Percentiles rank a stretch among this genome's conserved stretches.
phyloP scores from a whole-genome alignment of 2,888 invertebrate genomes.

The Euphydryas editha region DNA sequence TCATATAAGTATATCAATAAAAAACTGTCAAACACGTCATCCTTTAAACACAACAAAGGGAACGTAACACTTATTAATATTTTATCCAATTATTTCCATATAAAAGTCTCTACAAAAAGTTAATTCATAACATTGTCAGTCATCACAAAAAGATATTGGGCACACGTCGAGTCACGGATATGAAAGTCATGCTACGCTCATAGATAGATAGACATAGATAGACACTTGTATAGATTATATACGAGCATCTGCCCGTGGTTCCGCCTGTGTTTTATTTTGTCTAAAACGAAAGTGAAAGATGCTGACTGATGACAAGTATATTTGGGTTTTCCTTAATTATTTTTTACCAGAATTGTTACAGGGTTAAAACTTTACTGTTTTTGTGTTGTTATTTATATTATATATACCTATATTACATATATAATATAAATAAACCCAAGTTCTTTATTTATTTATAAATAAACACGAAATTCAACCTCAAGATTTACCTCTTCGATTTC shows the following conservation, averaged over 20 bases:
- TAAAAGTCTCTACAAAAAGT: constrained; percentile 62
- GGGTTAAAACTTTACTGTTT: too few species aligned
- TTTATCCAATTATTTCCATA: constrained; percentile 70
- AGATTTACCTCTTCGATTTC: too few species aligned
- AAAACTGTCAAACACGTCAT: constrained; percentile 47
- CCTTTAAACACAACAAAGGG: constrained; percentile 39
- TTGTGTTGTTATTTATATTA: too few species aligned
- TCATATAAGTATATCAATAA: constrained; percentile 6
- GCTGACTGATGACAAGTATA: too few species aligned
- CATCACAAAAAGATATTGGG: constrained; percentile 57
- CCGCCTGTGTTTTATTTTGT: too few species aligned
- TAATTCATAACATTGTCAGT: constrained; percentile 70
- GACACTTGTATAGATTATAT: neutral
- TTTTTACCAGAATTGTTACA: too few species aligned
- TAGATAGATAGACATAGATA: constrained; percentile 18
- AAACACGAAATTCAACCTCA: too few species aligned
- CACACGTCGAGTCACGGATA: constrained; percentile 49
- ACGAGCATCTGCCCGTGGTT: neutral
- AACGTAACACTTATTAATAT: constrained; percentile 60
- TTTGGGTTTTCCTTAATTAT: too few species aligned
- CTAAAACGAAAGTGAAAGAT: too few species aligned
- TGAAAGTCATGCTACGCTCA: constrained; percentile 54
- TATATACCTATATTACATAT: too few species aligned
- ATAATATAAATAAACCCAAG: too few species aligned
- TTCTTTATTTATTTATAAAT: too few species aligned